Evolutionary conservation across 2,797 vertebrate genomes (phyloP).

Genomic region (Pogoniulus pusillus): DNA sequence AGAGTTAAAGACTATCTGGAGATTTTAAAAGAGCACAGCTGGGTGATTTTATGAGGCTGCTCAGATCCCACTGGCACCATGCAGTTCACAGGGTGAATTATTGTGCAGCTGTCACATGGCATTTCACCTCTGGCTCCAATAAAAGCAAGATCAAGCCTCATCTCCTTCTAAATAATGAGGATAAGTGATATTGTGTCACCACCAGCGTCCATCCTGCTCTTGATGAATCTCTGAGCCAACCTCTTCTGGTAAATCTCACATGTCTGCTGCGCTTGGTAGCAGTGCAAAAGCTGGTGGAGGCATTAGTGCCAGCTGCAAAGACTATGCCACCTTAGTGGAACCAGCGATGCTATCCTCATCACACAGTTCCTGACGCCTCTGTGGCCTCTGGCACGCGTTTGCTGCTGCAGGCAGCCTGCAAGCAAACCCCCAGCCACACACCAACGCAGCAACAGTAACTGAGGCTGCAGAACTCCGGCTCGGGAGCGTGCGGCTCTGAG

Average conservation of each 20-base stretch:
- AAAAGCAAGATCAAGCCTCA: background rate
- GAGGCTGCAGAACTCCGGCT: background rate
- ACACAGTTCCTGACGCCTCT: background rate
- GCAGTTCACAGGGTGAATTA: conserved; percentile 21
- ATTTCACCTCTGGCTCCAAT: background rate
- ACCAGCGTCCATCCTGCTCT: background rate
- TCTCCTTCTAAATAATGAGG: background rate
- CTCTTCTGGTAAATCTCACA: background rate
- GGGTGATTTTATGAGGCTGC: background rate
- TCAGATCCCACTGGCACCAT: background rate
- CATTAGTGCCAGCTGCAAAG: background rate
- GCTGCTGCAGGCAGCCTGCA: background rate
- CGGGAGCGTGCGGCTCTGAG: background rate
- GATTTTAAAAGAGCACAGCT: background rate
- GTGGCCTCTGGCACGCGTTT: background rate
- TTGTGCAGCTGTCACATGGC: background rate
- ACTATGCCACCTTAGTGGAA: background rate
- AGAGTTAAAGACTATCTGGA: conserved; percentile 3
- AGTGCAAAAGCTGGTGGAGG: background rate
- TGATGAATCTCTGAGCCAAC: background rate
- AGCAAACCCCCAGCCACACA: background rate
- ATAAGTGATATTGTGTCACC: background rate
- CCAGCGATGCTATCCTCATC: background rate
- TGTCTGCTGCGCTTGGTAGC: background rate
- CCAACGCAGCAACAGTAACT: background rate